Conservation (phyloP, 2,113 vertebrate genomes). For the Monopterus albus region DNA sequence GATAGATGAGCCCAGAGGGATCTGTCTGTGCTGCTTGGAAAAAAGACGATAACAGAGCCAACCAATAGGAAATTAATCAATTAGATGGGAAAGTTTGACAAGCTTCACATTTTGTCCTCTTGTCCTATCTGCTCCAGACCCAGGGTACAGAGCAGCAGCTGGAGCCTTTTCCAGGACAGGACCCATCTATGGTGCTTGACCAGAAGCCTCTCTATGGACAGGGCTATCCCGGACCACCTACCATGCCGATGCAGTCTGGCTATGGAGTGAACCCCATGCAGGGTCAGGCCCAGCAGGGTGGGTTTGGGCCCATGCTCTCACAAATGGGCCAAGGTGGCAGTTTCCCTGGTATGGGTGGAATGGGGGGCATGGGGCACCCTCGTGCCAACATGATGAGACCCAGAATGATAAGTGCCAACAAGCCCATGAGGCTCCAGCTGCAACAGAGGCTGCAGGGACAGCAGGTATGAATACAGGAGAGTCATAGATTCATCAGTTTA, state of each 20-base stretch:
- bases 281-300: conserved; percentile 71
- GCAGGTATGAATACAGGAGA: conserved; percentile 83
- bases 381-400: conserved; percentile 89
- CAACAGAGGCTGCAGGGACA: conserved; percentile 97
- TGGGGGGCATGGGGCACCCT: conserved; percentile 87
- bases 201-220: conserved; percentile 92
- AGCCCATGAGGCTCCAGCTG: conserved; percentile 95
- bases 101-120: conserved; percentile 35
- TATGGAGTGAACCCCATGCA: conserved; percentile 84
- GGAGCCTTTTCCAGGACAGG: conserved; percentile 91
- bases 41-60: conserved; percentile 54
- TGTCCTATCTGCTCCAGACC: conserved; percentile 55
- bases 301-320: conserved; percentile 83
- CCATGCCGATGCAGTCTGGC: conserved; percentile 85
- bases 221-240: conserved; percentile 87
- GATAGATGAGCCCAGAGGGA: conserved; percentile 53
- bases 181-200: conserved; percentile 89
- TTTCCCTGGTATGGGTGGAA: conserved; percentile 83
- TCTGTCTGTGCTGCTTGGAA: conserved; percentile 49
- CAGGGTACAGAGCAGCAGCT: conserved; percentile 76
- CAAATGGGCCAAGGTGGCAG: conserved; percentile 81
- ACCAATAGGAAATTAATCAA: conserved; percentile 58
- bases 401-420: conserved; percentile 89
- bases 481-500: background rate
- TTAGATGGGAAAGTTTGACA: conserved; percentile 42